phyloP scores from a whole-genome alignment of 2,113 vertebrate genomes.

The Spizaetus ornatus region DNA sequence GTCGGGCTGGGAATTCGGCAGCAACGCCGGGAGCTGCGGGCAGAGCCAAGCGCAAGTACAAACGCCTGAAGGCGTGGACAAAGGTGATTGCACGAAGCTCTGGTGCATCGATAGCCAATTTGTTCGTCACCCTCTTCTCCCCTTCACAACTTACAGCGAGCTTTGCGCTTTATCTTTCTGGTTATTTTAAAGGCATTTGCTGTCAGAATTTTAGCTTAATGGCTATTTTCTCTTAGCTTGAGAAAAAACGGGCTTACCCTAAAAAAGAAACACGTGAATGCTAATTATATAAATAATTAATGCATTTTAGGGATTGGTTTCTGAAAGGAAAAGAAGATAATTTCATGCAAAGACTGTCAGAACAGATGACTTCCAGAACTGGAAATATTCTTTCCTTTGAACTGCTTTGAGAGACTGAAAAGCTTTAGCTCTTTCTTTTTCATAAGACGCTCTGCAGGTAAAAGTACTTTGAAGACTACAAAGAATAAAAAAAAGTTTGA shows the following conservation, averaged over 20 bases:
- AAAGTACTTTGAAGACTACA: slow-evolving; percentile 22
- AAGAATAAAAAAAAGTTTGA: background rate
- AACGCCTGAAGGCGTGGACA: background rate
- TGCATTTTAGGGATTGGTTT: background rate
- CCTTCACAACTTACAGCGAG: background rate
- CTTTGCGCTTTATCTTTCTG: background rate
- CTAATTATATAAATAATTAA: background rate
- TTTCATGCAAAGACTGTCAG: background rate
- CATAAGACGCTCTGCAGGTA: background rate
- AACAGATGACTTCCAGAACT: background rate
- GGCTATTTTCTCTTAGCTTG: background rate
- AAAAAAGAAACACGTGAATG: background rate
- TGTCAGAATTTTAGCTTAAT: background rate
- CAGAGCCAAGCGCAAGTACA: background rate
- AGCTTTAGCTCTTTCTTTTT: background rate
- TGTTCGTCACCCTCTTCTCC: background rate
- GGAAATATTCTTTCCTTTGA: slow-evolving; percentile 40
- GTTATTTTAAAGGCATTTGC: background rate
- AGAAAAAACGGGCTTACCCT: background rate
- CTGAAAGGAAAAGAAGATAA: background rate
- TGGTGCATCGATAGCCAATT: background rate
- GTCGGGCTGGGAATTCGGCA: background rate
- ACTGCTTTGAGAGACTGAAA: background rate
- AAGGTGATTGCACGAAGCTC: background rate
- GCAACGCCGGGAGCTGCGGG: background rate